A percentile compares a stretch with the other conserved stretches of the same genome.
phyloP scores from a whole-genome alignment of 2,113 vertebrate genomes.

The Clarias gariepinus region DNA sequence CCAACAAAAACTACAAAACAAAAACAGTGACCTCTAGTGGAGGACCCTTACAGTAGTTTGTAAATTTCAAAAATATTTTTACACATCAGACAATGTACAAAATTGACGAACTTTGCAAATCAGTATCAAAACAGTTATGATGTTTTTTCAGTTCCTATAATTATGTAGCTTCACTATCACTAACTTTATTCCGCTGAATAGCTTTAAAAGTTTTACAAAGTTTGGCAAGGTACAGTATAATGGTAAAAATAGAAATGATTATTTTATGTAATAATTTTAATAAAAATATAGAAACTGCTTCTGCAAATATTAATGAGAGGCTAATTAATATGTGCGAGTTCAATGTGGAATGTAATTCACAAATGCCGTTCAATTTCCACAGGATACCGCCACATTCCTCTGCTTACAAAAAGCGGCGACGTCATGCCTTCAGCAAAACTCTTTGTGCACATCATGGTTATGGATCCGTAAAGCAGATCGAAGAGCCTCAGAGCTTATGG shows the following conservation, averaged over 20 bases:
- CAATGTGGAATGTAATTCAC: not conserved
- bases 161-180: not conserved
- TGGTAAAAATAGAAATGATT: no score
- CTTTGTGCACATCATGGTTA: slow-evolving; percentile 81
- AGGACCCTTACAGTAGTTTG: no score
- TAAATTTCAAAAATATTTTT: not conserved
- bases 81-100: not conserved
- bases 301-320: not conserved
- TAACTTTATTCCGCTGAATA: not conserved
- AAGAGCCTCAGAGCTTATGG: not conserved
- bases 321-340: not conserved
- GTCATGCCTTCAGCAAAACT: slow-evolving; percentile 82
- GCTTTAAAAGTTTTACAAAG: not conserved
- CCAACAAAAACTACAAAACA: no score
- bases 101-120: not conserved
- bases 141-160: not conserved
- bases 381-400: slow-evolving; percentile 94
- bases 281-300: not conserved
- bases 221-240: not conserved
- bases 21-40: no score
- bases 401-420: slow-evolving; percentile 84
- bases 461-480: slow-evolving; percentile 58
- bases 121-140: not conserved
- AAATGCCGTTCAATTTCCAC: slow-evolving; percentile 21
- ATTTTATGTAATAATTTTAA: no score